Conservation (phyloP, 2,888 invertebrate species). For the Scotopteryx bipunctaria region DNA sequence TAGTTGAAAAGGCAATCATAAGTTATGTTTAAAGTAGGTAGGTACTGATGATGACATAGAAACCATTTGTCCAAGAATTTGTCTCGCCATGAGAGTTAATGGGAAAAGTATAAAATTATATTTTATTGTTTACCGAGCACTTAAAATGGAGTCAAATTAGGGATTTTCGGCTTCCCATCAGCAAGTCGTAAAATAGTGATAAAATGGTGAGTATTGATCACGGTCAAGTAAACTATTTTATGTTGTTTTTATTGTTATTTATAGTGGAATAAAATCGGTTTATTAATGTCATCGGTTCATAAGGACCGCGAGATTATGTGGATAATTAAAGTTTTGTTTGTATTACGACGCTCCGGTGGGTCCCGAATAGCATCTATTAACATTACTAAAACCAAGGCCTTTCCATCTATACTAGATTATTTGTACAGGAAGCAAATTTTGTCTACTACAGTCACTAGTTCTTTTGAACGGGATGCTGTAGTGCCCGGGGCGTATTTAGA, state of each 20-base stretch:
- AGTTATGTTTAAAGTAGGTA: too few species aligned
- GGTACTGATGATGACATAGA: slow-evolving; percentile 10
- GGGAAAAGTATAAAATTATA: slow-evolving; percentile 60
- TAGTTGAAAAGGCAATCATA: too few species aligned
- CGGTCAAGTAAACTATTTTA: slow-evolving; percentile 77
- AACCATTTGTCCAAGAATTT: slow-evolving; percentile 15
- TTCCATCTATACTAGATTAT: too few species aligned
- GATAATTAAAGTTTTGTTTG: slow-evolving; percentile 43
- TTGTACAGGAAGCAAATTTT: too few species aligned
- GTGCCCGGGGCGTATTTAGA: too few species aligned
- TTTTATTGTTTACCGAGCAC: slow-evolving; percentile 73
- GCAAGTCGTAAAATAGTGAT: slow-evolving; percentile 71
- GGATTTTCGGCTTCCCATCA: slow-evolving; percentile 73
- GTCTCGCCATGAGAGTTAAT: slow-evolving; percentile 19
- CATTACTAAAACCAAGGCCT: too few species aligned
- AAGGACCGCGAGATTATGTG: slow-evolving; percentile 44
- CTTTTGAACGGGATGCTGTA: too few species aligned
- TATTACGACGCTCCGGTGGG: slow-evolving; percentile 37
- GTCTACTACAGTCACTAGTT: too few species aligned
- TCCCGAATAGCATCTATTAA: slow-evolving; percentile 30
- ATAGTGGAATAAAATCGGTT: slow-evolving; percentile 76
- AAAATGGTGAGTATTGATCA: slow-evolving; percentile 76
- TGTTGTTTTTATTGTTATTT: slow-evolving; percentile 81
- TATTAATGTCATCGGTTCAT: slow-evolving; percentile 72
- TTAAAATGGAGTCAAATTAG: slow-evolving; percentile 78